Evolutionary conservation across 2,113 vertebrate species (phyloP).

Genomic region (Cavia aperea): DNA sequence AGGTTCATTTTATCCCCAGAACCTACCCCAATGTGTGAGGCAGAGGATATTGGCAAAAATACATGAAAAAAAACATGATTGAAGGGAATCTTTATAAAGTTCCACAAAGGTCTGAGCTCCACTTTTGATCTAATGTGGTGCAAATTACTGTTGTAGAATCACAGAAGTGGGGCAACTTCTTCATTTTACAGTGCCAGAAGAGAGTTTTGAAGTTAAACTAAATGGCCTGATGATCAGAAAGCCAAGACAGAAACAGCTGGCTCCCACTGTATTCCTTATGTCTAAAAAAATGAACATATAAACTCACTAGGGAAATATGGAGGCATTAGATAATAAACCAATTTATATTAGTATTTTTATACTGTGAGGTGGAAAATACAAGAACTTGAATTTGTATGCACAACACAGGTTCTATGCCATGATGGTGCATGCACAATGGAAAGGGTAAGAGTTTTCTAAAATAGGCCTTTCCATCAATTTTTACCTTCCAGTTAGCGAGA

Average conservation of each 20-base stretch:
- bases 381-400: background rate
- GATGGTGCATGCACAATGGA: background rate
- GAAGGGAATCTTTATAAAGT: background rate
- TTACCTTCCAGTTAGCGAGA: background rate
- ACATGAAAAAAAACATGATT: background rate
- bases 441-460: background rate
- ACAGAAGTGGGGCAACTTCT: background rate
- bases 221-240: background rate
- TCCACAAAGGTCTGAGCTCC: background rate
- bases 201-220: background rate
- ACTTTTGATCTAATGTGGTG: background rate
- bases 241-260: background rate
- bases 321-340: background rate
- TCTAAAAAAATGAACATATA: background rate
- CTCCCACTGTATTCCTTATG: background rate
- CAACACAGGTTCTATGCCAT: background rate
- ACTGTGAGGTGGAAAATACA: background rate
- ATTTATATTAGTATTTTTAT: background rate
- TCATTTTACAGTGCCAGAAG: background rate
- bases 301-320: background rate
- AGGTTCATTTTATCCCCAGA: background rate
- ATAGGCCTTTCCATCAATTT: background rate
- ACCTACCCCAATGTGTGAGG: accelerated
- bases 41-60: background rate
- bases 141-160: background rate